Conservation (phyloP, 2,888 invertebrate genomes). For the Rhopalosiphum nymphaeae region DNA sequence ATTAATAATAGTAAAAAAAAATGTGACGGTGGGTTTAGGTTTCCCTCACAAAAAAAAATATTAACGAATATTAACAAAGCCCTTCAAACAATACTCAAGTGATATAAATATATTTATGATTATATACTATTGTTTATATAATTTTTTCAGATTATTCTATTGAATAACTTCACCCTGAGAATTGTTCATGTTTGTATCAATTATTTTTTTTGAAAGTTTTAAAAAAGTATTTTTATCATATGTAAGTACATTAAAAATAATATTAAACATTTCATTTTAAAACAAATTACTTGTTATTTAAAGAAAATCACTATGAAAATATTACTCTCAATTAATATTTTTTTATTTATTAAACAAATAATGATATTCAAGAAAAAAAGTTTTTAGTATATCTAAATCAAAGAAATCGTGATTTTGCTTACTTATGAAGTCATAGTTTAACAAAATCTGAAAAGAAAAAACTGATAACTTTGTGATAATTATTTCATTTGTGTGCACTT, state of each 20-base stretch:
- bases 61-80: not conserved
- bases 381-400: constrained; percentile 11
- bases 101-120: not conserved
- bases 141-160: not conserved
- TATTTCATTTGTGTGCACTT: constrained; percentile 10
- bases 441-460: constrained; percentile 25
- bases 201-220: not conserved
- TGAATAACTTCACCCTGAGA: not conserved
- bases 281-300: not conserved
- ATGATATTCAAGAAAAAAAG: not conserved
- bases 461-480: constrained; percentile 32
- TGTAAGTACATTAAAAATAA: not conserved
- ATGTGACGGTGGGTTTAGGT: not conserved
- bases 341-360: not conserved
- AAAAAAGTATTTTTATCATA: not conserved
- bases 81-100: not conserved
- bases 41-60: not conserved
- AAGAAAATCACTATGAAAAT: not conserved
- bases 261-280: not conserved
- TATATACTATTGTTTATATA: not conserved
- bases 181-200: not conserved
- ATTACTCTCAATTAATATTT: not conserved
- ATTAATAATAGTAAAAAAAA: too few species aligned
- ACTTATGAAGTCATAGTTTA: not conserved
- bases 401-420: not conserved